phyloP scores from a whole-genome alignment of 2,888 invertebrate genomes.

The Scaptomyza caliginosa region DNA sequence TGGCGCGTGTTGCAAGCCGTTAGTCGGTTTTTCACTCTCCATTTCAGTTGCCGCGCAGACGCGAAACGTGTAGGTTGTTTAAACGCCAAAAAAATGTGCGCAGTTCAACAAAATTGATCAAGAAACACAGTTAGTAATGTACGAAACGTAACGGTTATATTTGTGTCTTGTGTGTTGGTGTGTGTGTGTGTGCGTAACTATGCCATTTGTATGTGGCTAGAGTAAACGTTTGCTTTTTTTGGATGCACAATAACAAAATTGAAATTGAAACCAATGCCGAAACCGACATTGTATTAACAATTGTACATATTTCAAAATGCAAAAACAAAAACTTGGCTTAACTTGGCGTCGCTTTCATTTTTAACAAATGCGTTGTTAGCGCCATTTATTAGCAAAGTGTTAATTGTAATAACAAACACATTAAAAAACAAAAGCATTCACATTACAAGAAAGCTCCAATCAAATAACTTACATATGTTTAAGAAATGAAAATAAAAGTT shows the following conservation, averaged over 20 bases:
- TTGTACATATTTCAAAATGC: neutral
- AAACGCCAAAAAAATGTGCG: constrained; percentile 9
- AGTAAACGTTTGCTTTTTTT: constrained; percentile 15
- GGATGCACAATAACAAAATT: constrained; percentile 16
- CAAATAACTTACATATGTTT: neutral
- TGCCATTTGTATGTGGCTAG: constrained; percentile 60
- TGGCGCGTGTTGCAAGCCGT: constrained; percentile 71
- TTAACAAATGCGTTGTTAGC: constrained; percentile 56
- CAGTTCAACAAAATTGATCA: constrained; percentile 3
- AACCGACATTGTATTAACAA: constrained; percentile 24
- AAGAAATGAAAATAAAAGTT: neutral
- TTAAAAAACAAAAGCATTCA: constrained; percentile 14
- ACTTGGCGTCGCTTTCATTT: constrained; percentile 63
- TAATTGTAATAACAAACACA: constrained; percentile 44
- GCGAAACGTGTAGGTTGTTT: constrained; percentile 54
- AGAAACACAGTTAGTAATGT: constrained; percentile 25
- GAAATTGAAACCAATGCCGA: constrained; percentile 27
- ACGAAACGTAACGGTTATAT: constrained; percentile 35
- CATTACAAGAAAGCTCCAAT: constrained; percentile 10
- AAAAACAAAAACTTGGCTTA: constrained; percentile 15
- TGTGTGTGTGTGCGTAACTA: constrained; percentile 41
- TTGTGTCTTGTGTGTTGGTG: neutral
- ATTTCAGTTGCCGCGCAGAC: constrained; percentile 66
- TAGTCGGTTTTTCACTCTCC: constrained; percentile 59
- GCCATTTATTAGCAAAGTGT: constrained; percentile 63